Evolutionary conservation across 1,140 invertebrate genomes (phyloP).

Genomic region (Cyphomyrmex costatus): DNA sequence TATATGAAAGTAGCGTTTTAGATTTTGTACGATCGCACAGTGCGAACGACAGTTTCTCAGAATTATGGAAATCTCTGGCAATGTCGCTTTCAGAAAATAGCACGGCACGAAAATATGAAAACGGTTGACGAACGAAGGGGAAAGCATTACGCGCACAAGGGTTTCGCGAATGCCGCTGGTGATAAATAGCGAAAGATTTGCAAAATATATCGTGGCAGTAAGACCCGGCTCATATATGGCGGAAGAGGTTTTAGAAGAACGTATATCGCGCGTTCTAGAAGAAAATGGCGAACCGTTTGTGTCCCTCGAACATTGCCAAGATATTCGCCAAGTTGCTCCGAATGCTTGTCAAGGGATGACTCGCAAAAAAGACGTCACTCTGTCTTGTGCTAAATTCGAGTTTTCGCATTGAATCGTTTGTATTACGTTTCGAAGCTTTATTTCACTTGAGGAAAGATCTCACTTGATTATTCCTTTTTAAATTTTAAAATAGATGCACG

Average conservation of each 20-base stretch:
- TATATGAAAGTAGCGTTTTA: conserved; percentile 38
- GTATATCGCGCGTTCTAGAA: conserved; percentile 54
- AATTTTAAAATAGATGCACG: not conserved
- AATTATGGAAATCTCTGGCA: conserved; percentile 72
- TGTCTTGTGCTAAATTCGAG: conserved; percentile 30
- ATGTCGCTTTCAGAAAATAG: conserved; percentile 71
- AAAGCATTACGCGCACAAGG: conserved; percentile 64
- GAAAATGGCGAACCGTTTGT: conserved; percentile 64
- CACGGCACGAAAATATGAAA: conserved; percentile 70
- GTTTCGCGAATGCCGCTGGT: conserved; percentile 57
- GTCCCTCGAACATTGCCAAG: conserved; percentile 63
- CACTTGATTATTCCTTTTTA: not conserved
- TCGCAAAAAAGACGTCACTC: conserved; percentile 32
- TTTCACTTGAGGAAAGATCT: not conserved
- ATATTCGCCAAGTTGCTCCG: conserved; percentile 60
- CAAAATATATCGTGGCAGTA: conserved; percentile 75
- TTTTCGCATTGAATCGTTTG: conserved; percentile 18
- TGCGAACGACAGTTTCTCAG: conserved; percentile 61
- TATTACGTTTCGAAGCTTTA: conserved; percentile 9
- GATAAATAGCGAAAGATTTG: conserved; percentile 78
- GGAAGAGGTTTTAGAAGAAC: conserved; percentile 66
- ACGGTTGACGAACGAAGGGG: conserved; percentile 68
- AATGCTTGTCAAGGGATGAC: conserved; percentile 48
- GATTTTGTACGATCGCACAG: conserved; percentile 57
- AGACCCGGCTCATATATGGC: conserved; percentile 63